phyloP scores from a whole-genome alignment of 2,797 vertebrate genomes.

The Catostomus latipinnis region DNA sequence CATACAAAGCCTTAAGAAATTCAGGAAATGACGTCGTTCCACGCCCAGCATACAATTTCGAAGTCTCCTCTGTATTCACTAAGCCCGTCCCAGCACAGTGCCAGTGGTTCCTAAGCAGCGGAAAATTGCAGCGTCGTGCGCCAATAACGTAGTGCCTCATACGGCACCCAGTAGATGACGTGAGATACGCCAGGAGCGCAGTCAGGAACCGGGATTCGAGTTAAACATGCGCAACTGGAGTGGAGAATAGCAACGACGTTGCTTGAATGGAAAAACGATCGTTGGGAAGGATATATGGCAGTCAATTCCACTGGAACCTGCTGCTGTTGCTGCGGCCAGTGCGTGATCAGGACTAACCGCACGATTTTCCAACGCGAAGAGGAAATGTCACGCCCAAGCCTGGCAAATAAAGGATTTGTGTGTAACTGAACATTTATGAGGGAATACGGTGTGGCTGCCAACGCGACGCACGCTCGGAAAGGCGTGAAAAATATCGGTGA shows the following conservation, averaged over 20 bases:
- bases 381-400: conserved; percentile 43
- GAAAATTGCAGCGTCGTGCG: conserved; percentile 64
- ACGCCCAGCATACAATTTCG: conserved; percentile 61
- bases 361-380: conserved; percentile 67
- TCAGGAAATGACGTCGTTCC: conserved; percentile 58
- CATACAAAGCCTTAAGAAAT: conserved; percentile 30
- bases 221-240: conserved; percentile 44
- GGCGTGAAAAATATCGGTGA: conserved; percentile 64
- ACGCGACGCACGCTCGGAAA: conserved; percentile 45
- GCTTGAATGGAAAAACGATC: conserved; percentile 51
- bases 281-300: conserved; percentile 62
- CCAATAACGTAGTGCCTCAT: conserved; percentile 53
- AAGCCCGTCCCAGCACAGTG: conserved; percentile 68
- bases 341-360: conserved; percentile 33
- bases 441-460: conserved; percentile 47
- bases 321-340: conserved; percentile 49
- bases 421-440: background rate
- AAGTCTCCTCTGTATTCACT: conserved; percentile 63
- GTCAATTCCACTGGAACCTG: conserved; percentile 64
- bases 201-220: conserved; percentile 13
- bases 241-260: conserved; percentile 67
- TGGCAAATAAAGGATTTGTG: conserved; percentile 29
- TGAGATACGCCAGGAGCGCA: conserved; percentile 66
- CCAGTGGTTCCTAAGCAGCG: conserved; percentile 51
- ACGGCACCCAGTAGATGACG: conserved; percentile 54